phyloP scores from a whole-genome alignment of 2,113 vertebrate species.

The Amphiprion percula region DNA sequence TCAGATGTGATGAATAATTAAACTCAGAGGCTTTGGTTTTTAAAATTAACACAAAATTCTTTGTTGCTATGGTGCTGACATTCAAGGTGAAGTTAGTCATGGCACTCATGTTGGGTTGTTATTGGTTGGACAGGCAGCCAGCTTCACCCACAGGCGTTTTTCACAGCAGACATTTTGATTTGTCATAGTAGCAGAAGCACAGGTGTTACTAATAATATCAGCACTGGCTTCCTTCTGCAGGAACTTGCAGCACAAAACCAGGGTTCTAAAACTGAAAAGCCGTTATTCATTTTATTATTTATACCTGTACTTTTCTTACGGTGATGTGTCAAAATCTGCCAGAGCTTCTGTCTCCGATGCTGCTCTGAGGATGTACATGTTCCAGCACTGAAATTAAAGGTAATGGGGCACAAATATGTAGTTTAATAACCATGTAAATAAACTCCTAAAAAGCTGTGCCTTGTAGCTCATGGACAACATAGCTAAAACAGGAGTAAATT shows the following conservation, averaged over 20 bases:
- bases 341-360: conserved; percentile 6
- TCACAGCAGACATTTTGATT: conserved; percentile 51
- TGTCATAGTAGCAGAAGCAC: conserved; percentile 35
- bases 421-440: not conserved
- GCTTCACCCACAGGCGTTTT: conserved; percentile 48
- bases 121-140: conserved; percentile 26
- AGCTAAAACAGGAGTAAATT: conserved; percentile 35
- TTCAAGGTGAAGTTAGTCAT: conserved; percentile 62
- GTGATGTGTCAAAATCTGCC: not conserved
- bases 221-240: conserved; percentile 17
- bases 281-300: conserved; percentile 13
- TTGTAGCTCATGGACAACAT: conserved; percentile 34
- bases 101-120: conserved; percentile 23
- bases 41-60: conserved; percentile 59
- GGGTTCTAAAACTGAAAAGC: not conserved
- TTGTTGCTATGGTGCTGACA: conserved; percentile 49
- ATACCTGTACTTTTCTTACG: conserved; percentile 11
- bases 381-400: conserved; percentile 3
- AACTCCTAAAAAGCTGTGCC: not conserved
- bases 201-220: conserved; percentile 54
- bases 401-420: conserved; percentile 16
- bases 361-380: conserved; percentile 9
- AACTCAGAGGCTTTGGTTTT: conserved; percentile 70
- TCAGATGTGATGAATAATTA: conserved; percentile 82
- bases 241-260: conserved; percentile 6